Conservation (phyloP, 2,113 vertebrate genomes). For the Rousettus leschenaultii region DNA sequence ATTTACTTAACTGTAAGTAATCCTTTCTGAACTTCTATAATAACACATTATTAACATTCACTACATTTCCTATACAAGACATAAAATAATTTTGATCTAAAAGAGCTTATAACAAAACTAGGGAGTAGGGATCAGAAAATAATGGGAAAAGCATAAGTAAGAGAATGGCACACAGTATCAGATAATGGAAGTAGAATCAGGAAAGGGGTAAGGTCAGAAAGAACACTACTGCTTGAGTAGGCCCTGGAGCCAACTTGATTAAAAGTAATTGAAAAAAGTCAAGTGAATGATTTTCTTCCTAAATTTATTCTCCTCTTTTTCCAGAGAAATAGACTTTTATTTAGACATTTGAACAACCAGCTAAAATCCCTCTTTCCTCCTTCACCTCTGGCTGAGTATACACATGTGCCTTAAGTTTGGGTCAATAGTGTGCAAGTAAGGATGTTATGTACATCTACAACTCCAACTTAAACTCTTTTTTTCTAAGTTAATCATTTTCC, state of each 20-base stretch:
- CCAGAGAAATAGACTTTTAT: neutral
- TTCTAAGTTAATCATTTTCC: neutral
- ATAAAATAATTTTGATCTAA: neutral
- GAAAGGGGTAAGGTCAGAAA: neutral
- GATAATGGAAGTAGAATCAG: neutral
- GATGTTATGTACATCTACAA: too few relatives aligned
- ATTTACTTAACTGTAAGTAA: neutral
- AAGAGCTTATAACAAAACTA: neutral
- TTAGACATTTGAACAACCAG: neutral
- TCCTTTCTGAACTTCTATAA: neutral
- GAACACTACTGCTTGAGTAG: too few relatives aligned
- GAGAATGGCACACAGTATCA: neutral
- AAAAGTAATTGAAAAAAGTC: neutral
- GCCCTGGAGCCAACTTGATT: neutral
- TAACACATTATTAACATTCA: neutral
- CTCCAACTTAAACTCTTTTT: neutral
- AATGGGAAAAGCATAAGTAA: neutral
- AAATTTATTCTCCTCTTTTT: neutral
- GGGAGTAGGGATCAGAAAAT: neutral
- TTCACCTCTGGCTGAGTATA: neutral
- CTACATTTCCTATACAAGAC: neutral
- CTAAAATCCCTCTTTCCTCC: neutral
- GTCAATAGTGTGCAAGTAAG: neutral
- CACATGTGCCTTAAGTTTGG: neutral
- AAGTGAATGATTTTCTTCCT: neutral